Evolutionary conservation across 1,140 invertebrate species (phyloP), one percentile per base, ranked within the genome.

Genomic region (Drusus annulatus): DNA sequence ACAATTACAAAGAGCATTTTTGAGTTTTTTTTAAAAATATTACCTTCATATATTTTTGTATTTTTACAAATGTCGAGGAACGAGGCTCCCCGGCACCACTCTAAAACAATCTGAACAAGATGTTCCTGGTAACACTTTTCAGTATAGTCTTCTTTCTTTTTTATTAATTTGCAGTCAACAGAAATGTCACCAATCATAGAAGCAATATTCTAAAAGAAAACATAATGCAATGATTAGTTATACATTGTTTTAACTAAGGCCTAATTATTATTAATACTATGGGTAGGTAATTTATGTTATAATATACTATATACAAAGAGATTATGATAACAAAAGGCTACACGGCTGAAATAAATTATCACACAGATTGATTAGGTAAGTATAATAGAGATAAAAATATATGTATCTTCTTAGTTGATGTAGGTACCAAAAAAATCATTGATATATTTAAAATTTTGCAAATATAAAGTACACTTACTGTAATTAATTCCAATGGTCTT

Each of bases 1-100:
- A 28, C 17, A 21, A 52, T 54, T 50, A 71, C 31, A 45, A 45
- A 0, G 2, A 13, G 36, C 36, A 45, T 45, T 45, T 36, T 45
- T 45, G 36, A 10, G 8, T 45, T 45, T 13, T 45, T 45, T 45
- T 45, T 45, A 8, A 45, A 10, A 2, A 28, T 45, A 13, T 63
- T 87, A 95, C 96, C 98, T 94, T 99, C 98, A 91, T 98, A 99
- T 74, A 99, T 96, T 84, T 99, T 96, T 0, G 98, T 99, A 94
- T 98, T 98, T 90, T 96, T 95, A 89, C 97, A 98, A 79, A 99
- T 93, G 85, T 98, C 92, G 78, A 94, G 90, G 88, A 99, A 99
- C n/a, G 92, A 92, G 19, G 95, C 93, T n/a, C 98, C 98, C 84
- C 97, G 97, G 85, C 96, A 96, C 98, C 98, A 99, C 0, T 95